Evolutionary conservation across 2,888 invertebrate genomes (phyloP), one percentile per base, ranked within the genome.

Genomic region (Sussaba pulchella): DNA sequence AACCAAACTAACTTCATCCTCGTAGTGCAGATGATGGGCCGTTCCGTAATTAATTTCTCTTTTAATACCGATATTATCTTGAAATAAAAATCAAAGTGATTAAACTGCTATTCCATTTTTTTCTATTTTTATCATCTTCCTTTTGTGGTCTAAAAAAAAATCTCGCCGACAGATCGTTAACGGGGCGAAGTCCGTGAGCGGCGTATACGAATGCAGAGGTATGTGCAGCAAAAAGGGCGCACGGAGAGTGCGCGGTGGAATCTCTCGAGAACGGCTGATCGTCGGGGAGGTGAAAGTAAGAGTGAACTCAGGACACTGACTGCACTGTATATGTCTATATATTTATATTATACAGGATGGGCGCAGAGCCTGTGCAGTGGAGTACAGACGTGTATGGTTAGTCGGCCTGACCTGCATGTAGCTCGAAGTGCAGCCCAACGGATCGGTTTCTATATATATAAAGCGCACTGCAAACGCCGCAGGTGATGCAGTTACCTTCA

Each of bases 231-330:
- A 47, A 17, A 66, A 39, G 54, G 67, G 17, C 52, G 67, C 52
- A 67, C 52, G 52, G 67, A 54, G 67, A 54, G 24, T 21, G 41
- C 41, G 17, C 52, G 41, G 39, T 39, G 67, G 24, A 54, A 67
- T 52, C 67, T 52, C 39, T 54, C 67, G 39, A 41, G 67, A 69
- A 36, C 54, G 67, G 45, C 24, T 69, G 52, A 69, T 69, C 67
- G 67, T 69, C 67, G 54, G 67, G 52, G 67, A 69, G 69, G 69
- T 70, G 57, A 70, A 70, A 70, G 69, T 70, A 70, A 70, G 69
- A 70, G 69, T 70, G 69, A 70, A 70, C 69, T 54, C 67, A 14
- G 67, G 52, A 52, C 54, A 54, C 54, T 24, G 67, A 41, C 67
- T 24, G 21, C 14, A 36, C 39, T 61, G 24, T 14, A 43, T 43